Conservation (phyloP, 2,797 vertebrate species). For the Tinamus major region DNA sequence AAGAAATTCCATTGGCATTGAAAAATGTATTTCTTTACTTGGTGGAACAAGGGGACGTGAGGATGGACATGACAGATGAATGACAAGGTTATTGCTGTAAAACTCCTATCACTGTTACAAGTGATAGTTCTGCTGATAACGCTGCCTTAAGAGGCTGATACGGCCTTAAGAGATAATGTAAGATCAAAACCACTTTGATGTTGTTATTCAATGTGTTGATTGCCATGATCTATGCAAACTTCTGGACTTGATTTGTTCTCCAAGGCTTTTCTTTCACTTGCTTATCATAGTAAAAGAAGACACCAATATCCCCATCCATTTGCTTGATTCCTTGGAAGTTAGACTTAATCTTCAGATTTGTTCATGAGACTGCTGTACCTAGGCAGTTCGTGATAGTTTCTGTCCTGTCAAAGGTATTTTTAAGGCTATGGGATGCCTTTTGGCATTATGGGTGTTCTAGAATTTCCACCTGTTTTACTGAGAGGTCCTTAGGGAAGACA, state of each 20-base stretch:
- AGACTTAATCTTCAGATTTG: background rate
- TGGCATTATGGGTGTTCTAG: background rate
- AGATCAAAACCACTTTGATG: background rate
- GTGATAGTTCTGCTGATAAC: background rate
- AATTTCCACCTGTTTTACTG: background rate
- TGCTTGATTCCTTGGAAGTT: background rate
- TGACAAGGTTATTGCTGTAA: background rate
- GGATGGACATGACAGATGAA: background rate
- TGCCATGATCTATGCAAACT: background rate
- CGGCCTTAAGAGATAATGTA: background rate
- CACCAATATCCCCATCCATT: too few relatives aligned
- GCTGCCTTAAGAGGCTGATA: background rate
- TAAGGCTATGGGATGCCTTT: background rate
- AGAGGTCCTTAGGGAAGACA: background rate
- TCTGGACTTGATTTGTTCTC: background rate
- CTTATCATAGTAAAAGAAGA: background rate
- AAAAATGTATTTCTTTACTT: background rate
- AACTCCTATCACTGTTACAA: background rate
- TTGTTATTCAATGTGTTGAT: background rate
- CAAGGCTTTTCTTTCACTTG: background rate
- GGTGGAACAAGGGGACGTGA: background rate
- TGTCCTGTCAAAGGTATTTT: background rate
- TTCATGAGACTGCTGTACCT: background rate
- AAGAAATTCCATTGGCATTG: background rate
- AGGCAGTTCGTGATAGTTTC: background rate